Conservation (phyloP, 1,140 invertebrate genomes). For the Bacillus rossius region DNA sequence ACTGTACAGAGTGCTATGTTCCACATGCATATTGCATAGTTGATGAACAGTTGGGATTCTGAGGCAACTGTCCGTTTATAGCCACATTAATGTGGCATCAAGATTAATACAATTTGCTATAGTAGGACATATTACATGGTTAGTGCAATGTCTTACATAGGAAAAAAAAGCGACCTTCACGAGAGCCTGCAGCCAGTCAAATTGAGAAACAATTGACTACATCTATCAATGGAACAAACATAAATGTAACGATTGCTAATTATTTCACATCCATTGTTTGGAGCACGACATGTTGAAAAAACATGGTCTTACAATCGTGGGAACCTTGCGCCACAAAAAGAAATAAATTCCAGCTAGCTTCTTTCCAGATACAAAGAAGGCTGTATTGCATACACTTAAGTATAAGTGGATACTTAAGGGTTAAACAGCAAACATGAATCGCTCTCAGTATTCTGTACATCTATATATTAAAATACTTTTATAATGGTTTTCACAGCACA, state of each 20-base stretch:
- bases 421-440: no score
- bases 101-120: conserved; percentile 25
- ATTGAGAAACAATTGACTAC: conserved; percentile 12
- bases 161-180: neutral
- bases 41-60: conserved; percentile 34
- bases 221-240: conserved; percentile 20
- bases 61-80: conserved; percentile 30
- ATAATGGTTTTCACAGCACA: no score
- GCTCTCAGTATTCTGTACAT: no score
- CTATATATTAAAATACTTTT: no score
- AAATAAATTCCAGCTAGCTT: conserved; percentile 28
- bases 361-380: no score
- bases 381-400: conserved; percentile 1
- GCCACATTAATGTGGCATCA: conserved; percentile 28
- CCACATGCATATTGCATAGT: conserved; percentile 28
- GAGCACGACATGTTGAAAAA: conserved; percentile 22
- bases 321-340: conserved; percentile 32
- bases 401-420: conserved; percentile 18
- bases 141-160: conserved; percentile 9
- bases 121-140: conserved; percentile 22
- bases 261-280: conserved; percentile 38
- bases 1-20: conserved; percentile 17
- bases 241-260: conserved; percentile 40
- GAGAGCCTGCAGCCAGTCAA: no score
- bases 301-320: conserved; percentile 31